These are phyloP conservation scores for Nannoperca obscura DNA, from an alignment of 2,797 vertebrate genomes.

Conservation along the genomic window DNA sequence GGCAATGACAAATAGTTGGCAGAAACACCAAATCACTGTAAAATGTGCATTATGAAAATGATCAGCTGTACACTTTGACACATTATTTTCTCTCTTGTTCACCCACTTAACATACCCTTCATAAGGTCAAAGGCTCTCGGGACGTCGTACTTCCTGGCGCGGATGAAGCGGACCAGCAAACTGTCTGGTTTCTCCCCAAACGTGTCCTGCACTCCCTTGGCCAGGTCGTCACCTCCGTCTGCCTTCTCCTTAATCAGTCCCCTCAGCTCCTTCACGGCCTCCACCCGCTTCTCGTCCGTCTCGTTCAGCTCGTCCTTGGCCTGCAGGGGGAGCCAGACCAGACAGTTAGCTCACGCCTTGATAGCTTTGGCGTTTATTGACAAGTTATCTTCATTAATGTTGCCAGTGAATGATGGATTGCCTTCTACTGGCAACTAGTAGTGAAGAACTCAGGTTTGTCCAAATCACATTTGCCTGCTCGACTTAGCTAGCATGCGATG, in stretches of 20 bases:
- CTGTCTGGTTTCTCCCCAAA: constrained; percentile 86
- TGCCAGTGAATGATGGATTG: background rate
- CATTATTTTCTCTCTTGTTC: background rate
- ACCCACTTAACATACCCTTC: constrained; percentile 86
- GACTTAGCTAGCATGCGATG: background rate
- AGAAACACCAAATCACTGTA: background rate
- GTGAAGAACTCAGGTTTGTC: too few relatives aligned
- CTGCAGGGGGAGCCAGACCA: constrained; percentile 74
- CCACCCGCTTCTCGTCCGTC: constrained; percentile 89
- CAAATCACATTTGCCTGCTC: background rate
- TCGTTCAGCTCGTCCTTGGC: constrained; percentile 98
- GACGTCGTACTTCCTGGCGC: constrained; percentile 94
- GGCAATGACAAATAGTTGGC: background rate
- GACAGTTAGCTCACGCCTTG: constrained; percentile 1
- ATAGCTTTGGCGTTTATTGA: background rate
- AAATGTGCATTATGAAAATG: background rate
- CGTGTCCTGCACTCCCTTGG: constrained; percentile 88
- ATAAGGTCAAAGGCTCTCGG: constrained; percentile 92
- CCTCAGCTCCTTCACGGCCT: constrained; percentile 88
- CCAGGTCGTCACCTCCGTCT: constrained; percentile 86
- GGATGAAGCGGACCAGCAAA: constrained; percentile 93
- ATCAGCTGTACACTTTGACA: background rate
- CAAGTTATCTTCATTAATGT: background rate
- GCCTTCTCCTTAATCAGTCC: constrained; percentile 89
- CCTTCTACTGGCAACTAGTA: too few relatives aligned